Conservation (phyloP, 2,888 invertebrate species). For the Drosophila kokeensis region DNA sequence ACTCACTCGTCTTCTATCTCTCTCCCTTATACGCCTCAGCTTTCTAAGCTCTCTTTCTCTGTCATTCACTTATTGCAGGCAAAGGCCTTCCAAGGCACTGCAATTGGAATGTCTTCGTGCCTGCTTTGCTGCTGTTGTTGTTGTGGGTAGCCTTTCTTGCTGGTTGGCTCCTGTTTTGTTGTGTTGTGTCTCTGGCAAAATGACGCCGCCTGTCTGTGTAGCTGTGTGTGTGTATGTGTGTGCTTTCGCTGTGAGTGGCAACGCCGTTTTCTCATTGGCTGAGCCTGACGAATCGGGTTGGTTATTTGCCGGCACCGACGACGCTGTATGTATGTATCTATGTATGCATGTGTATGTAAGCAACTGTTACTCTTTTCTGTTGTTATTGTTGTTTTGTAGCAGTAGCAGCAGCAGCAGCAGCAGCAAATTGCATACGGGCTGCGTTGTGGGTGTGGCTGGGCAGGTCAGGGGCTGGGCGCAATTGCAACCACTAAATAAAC, state of each 20-base stretch:
- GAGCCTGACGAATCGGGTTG: conserved; percentile 75
- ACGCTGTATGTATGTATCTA: not conserved
- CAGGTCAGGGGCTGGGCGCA: conserved; percentile 10
- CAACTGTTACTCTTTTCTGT: conserved; percentile 46
- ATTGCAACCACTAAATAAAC: conserved; percentile 80
- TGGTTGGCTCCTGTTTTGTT: conserved; percentile 79
- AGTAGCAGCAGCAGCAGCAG: conserved; percentile 56
- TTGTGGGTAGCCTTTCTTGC: conserved; percentile 66
- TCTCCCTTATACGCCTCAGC: conserved; percentile 18
- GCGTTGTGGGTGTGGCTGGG: conserved; percentile 65
- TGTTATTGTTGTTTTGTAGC: conserved; percentile 54
- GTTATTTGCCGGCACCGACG: conserved; percentile 61
- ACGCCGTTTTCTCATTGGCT: conserved; percentile 77
- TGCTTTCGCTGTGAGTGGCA: conserved; percentile 31
- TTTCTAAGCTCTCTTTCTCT: conserved; percentile 16
- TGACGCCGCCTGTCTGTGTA: conserved; percentile 74
- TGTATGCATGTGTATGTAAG: conserved; percentile 21
- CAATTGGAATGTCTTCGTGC: conserved; percentile 78
- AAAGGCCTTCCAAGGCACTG: conserved; percentile 67
- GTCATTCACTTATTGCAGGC: conserved; percentile 48
- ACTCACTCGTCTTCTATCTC: conserved; percentile 18
- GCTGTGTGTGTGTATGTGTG: conserved; percentile 56
- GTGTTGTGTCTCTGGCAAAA: conserved; percentile 78
- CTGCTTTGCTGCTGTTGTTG: conserved; percentile 58
- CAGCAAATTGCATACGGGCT: conserved; percentile 56